phyloP scores from a whole-genome alignment of 1,140 invertebrate species.

The Bradynema listronoti region DNA sequence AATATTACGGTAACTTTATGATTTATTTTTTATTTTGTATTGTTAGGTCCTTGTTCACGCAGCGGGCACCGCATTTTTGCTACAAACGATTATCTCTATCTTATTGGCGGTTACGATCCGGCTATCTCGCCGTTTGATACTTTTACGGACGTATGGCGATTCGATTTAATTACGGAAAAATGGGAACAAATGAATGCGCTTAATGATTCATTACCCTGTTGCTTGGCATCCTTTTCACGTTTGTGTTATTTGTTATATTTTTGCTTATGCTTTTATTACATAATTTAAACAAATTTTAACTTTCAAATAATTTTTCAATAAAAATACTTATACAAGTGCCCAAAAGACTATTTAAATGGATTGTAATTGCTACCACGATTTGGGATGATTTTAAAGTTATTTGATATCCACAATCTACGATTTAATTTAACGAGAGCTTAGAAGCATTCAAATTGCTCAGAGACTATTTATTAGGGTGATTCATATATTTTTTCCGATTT shows the following conservation, averaged over 20 bases:
- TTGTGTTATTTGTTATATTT: constrained; percentile 7
- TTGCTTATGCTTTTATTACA: neutral
- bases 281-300: neutral
- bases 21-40: neutral
- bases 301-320: neutral
- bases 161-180: constrained; percentile 23
- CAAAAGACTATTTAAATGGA: neutral
- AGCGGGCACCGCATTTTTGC: constrained; percentile 31
- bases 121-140: constrained; percentile 7
- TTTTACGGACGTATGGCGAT: constrained; percentile 29
- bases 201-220: constrained; percentile 6
- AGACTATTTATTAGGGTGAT: too few relatives aligned
- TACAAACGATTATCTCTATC: constrained; percentile 20
- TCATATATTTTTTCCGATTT: too few relatives aligned
- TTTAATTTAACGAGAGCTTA: too few relatives aligned
- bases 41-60: constrained; percentile 25
- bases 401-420: constrained; percentile 10
- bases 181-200: constrained; percentile 22
- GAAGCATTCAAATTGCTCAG: neutral
- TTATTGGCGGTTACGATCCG: constrained; percentile 28
- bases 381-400: constrained; percentile 1
- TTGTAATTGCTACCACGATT: neutral
- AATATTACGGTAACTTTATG: too few relatives aligned
- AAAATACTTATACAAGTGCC: neutral
- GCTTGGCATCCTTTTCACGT: constrained; percentile 28